Conservation (phyloP, 2,888 invertebrate genomes). For the Trichopria drosophilae region DNA sequence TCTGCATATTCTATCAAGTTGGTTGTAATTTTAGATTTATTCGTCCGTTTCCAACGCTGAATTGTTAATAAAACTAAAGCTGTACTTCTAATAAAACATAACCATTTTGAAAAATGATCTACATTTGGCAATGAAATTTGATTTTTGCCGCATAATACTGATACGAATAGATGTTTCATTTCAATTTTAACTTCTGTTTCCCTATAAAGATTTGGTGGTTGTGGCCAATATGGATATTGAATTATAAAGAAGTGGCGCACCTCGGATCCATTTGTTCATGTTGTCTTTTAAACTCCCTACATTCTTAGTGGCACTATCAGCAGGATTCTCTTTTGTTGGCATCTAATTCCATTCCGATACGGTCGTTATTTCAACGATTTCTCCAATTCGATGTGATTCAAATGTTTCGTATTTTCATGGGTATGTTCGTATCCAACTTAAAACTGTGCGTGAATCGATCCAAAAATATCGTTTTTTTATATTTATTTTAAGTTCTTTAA, state of each 20-base stretch:
- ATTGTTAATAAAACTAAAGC: slow-evolving; percentile 6
- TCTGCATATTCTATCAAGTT: slow-evolving; percentile 2
- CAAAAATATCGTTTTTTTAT: not conserved
- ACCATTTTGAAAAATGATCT: slow-evolving; percentile 16
- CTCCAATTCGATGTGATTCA: too few relatives aligned
- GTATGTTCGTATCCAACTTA: too few relatives aligned
- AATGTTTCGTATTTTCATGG: too few relatives aligned
- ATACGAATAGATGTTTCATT: not conserved
- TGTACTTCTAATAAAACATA: slow-evolving; percentile 5
- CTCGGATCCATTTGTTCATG: too few relatives aligned
- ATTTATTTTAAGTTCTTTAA: not conserved
- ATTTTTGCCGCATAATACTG: not conserved
- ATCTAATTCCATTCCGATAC: too few relatives aligned
- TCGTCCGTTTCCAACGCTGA: slow-evolving; percentile 27
- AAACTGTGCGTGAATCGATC: slow-evolving; percentile 1
- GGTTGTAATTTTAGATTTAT: not conserved
- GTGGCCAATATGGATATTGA: too few relatives aligned
- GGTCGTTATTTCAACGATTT: too few relatives aligned
- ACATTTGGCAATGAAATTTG: slow-evolving; percentile 37
- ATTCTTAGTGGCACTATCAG: slow-evolving; percentile 12
- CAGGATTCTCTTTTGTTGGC: slow-evolving; percentile 20
- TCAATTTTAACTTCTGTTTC: too few relatives aligned
- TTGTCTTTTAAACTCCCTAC: too few relatives aligned
- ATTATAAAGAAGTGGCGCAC: too few relatives aligned
- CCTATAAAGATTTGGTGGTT: too few relatives aligned